These are phyloP conservation scores for Laticauda colubrina DNA, from an alignment of 2,113 vertebrate genomes.

Conservation along the genomic window DNA sequence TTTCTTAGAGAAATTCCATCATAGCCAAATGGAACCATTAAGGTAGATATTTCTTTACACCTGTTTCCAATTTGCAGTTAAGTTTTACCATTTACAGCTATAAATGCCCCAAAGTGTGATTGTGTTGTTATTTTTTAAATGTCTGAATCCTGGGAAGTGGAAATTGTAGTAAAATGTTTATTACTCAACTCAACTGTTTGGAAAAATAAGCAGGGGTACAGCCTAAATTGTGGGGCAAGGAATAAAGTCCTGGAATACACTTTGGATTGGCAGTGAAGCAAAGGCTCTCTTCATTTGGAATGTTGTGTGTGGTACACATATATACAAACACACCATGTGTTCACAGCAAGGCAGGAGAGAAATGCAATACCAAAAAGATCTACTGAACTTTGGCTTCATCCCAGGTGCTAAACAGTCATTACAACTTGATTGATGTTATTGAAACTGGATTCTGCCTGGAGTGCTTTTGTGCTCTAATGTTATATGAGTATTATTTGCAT, in stretches of 20 bases:
- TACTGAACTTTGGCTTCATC: not conserved
- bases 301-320: not conserved
- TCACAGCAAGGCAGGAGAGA: not conserved
- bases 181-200: not conserved
- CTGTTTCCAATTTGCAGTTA: not conserved
- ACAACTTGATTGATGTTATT: not conserved
- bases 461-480: not conserved
- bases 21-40: not conserved
- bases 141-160: not conserved
- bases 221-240: not conserved
- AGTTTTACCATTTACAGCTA: not conserved
- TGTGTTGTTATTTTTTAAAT: not conserved
- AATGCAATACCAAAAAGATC: not conserved
- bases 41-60: not conserved
- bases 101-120: not conserved
- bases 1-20: not conserved
- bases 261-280: not conserved
- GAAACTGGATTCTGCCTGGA: not conserved
- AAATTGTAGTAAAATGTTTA: not conserved
- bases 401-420: not conserved
- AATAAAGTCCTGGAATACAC: not conserved
- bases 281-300: not conserved
- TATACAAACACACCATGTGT: not conserved
- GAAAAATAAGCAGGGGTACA: not conserved
- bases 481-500: not conserved